Evolutionary conservation across 2,113 vertebrate genomes (phyloP), one percentile per base, ranked within the genome.

Genomic region (rat (Rattus norvegicus)): DNA sequence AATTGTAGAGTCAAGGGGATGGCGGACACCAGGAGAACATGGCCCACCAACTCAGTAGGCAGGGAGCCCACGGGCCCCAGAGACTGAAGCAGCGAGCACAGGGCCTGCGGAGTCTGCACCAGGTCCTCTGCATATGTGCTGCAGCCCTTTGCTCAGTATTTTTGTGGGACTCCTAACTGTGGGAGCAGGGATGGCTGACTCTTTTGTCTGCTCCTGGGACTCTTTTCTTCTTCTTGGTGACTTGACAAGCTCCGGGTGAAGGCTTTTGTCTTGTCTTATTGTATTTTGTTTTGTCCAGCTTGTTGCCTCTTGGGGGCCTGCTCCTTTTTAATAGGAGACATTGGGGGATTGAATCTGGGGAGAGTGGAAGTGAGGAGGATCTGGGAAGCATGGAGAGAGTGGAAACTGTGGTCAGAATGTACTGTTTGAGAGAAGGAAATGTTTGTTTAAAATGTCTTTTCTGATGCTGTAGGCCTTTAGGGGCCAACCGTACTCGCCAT

Each of bases 381-480:
- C 39, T 76, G 59, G 11, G 73, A 76, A 26, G 73, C 22, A 8
- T 47, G 73, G 43, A 76, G 73, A 26, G 39, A 76, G 39, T 11
- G 11, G 73, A 77, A 49, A 30, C 75, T 30, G 73, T 76, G 43
- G 47, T 30, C 75, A 49, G 47, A 26, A 22, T 77, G 13, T 49
- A 49, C 30, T 77, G 47, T 16, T 49, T 49, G 28, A 77, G 47
- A 76, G 39, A 76, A 77, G 47, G 49, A 49, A 47, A 70, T 1
- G 0, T 33, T 16, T 96, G 84, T 95, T 73, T 56, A 47, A 86
- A 33, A 24, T 67, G 54, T 61, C 39, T 96, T 77, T 97, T 70
- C 93, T 80, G 43, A 97, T 95, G 90, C 92, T 69, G 96, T 26
- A 79, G 47, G 52, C 65, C 90, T 90, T 97, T 24, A 13, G 65